These are phyloP conservation scores for Toxostoma redivivum DNA, from an alignment of 2,113 vertebrate species.

Conservation along the genomic window DNA sequence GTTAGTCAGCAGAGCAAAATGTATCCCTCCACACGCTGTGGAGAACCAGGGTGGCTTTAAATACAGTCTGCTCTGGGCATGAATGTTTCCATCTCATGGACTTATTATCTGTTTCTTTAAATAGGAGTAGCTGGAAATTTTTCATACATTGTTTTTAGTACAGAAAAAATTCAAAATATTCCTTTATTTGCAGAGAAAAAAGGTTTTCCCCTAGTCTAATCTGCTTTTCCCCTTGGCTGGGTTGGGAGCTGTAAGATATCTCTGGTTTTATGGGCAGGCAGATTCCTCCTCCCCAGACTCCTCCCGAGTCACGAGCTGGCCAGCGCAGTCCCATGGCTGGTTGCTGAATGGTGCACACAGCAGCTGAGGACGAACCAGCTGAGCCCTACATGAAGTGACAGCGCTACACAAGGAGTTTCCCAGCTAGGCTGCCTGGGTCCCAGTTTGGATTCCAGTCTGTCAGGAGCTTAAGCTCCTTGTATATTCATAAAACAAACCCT, in stretches of 20 bases:
- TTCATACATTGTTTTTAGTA: not conserved
- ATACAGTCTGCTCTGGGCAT: not conserved
- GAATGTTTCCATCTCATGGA: not conserved
- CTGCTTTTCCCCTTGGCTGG: not conserved
- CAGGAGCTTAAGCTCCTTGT: not conserved
- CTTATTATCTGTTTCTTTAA: not conserved
- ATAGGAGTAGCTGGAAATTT: not conserved
- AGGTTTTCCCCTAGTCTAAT: not conserved
- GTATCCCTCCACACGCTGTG: accelerated
- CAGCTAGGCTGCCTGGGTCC: not conserved
- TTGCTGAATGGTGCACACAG: not conserved
- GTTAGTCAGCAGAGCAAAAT: not conserved
- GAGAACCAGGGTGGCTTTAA: not conserved
- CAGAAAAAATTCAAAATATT: not conserved
- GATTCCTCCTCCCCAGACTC: not conserved
- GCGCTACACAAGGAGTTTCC: accelerated
- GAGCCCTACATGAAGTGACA: not conserved
- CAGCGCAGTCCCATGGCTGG: not conserved
- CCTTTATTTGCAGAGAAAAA: not conserved
- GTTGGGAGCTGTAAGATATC: not conserved
- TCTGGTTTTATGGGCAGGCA: not conserved
- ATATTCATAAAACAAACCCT: not conserved
- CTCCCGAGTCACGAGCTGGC: not conserved
- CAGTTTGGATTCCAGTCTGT: not conserved
- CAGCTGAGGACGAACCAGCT: not conserved